These are phyloP conservation scores for Elachura formosa DNA, from an alignment of 2,113 vertebrate species.

Conservation along the genomic window DNA sequence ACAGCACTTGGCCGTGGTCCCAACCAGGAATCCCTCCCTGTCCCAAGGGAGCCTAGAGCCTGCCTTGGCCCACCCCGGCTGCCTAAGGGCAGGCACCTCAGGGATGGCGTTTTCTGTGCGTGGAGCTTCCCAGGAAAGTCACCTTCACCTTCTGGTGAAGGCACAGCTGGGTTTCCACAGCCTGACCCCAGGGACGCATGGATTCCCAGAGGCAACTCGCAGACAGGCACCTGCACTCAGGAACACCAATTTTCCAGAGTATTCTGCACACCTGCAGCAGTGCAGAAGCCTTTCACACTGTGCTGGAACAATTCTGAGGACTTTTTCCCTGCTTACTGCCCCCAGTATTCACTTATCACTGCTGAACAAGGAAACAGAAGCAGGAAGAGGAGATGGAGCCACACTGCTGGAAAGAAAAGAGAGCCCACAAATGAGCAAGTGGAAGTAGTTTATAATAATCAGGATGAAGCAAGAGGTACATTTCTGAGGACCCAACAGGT, in stretches of 20 bases:
- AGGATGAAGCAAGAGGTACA: background rate
- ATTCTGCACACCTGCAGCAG: background rate
- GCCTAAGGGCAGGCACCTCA: background rate
- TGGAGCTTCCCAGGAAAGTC: background rate
- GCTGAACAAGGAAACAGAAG: background rate
- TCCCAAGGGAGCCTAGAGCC: background rate
- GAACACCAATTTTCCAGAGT: background rate
- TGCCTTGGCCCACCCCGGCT: background rate
- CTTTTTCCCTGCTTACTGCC: background rate
- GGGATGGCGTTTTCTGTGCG: background rate
- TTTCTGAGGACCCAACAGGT: background rate
- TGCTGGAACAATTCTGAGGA: background rate
- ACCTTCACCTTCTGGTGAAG: background rate
- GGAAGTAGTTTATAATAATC: background rate
- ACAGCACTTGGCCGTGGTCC: background rate
- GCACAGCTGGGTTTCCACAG: background rate
- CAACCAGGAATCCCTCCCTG: background rate
- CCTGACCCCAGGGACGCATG: background rate
- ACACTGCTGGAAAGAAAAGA: background rate
- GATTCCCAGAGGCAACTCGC: background rate
- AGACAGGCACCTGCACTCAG: background rate
- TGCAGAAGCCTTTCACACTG: background rate
- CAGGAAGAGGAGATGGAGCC: background rate
- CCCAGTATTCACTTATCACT: background rate
- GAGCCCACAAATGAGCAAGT: background rate